These are phyloP conservation scores for Pangasius macronema DNA, from an alignment of 2,797 vertebrate genomes.

Conservation along the genomic window DNA sequence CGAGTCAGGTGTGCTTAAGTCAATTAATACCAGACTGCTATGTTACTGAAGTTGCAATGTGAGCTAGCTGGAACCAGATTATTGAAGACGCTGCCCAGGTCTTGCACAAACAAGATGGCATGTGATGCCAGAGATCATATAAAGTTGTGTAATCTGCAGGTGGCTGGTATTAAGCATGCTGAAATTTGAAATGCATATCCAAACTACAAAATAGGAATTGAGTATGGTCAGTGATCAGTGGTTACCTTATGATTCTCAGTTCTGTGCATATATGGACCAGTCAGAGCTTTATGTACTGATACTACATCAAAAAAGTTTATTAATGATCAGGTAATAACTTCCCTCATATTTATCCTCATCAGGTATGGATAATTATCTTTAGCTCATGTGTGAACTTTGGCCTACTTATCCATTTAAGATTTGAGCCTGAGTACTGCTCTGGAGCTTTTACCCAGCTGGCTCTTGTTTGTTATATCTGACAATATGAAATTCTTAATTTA, in stretches of 20 bases:
- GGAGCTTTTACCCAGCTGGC: constrained; percentile 18
- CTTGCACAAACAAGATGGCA: constrained; percentile 20
- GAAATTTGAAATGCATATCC: background rate
- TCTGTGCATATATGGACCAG: background rate
- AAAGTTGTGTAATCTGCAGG: constrained; percentile 33
- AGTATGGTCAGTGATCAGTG: background rate
- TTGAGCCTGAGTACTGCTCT: background rate
- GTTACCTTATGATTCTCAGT: background rate
- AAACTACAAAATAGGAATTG: background rate
- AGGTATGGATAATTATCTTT: background rate
- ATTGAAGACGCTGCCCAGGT: background rate
- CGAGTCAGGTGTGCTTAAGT: constrained; percentile 21
- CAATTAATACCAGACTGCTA: constrained; percentile 23
- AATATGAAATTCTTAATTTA: background rate
- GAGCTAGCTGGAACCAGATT: constrained; percentile 42
- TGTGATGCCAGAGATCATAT: constrained; percentile 21
- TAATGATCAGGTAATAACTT: background rate
- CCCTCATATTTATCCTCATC: background rate
- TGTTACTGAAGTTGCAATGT: constrained; percentile 19
- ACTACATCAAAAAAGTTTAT: background rate
- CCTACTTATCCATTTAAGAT: constrained; percentile 20
- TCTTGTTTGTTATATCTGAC: constrained; percentile 27
- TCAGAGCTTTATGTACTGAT: background rate
- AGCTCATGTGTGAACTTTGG: constrained; percentile 55
- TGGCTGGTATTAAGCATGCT: constrained; percentile 2